These are phyloP conservation scores for Cyprinus carpio DNA, from an alignment of 2,113 vertebrate genomes.

Conservation along the genomic window DNA sequence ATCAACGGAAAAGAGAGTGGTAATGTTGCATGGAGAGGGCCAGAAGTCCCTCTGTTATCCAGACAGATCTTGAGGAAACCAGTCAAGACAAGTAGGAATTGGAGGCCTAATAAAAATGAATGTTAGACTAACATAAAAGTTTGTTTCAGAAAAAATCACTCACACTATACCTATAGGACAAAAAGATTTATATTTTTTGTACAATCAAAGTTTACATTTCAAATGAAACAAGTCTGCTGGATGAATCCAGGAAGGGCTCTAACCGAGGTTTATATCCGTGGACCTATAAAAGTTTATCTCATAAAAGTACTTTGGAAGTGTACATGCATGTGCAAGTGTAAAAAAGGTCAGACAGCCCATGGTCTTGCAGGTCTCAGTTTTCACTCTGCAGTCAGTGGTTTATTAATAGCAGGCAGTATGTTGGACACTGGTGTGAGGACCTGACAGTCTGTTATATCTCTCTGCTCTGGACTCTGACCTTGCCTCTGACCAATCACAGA, in stretches of 20 bases:
- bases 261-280: not conserved
- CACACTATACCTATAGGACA: not conserved
- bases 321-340: conserved; percentile 19
- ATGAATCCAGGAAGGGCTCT: not conserved
- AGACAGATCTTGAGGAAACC: conserved; percentile 27
- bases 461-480: conserved; percentile 54
- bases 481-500: conserved; percentile 38
- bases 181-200: not conserved
- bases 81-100: not conserved
- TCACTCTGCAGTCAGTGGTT: conserved; percentile 56
- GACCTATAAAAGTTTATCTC: conserved; percentile 13
- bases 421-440: conserved; percentile 46
- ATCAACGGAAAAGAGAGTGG: conserved; percentile 32
- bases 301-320: conserved; percentile 5
- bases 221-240: not conserved
- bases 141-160: not conserved
- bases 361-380: conserved; percentile 46
- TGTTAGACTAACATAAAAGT: not conserved
- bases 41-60: conserved; percentile 3
- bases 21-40: conserved; percentile 46
- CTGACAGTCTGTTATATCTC: conserved; percentile 47
- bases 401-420: conserved; percentile 61
- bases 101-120: not conserved
- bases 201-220: not conserved
- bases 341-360: conserved; percentile 47